Evolutionary conservation across 2,113 vertebrate species (phyloP), one percentile per base, ranked within the genome.

Genomic region (Psittacula cyanocephala): DNA sequence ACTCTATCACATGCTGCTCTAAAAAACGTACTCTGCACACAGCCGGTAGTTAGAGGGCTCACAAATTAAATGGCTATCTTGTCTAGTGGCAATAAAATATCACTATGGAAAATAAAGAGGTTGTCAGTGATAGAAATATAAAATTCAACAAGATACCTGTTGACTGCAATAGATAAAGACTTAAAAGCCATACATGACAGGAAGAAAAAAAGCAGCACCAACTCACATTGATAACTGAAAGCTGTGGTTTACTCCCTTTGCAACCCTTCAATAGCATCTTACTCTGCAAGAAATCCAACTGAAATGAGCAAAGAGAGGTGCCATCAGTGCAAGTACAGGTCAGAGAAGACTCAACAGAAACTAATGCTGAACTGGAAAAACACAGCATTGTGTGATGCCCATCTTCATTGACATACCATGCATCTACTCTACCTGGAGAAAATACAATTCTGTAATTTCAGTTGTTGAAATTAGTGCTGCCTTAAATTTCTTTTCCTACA

Each of bases 1-100:
- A 60, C 35, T 90, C 57, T 23, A 79, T 94, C 63, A 78, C 86
- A 85, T 4, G 43, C 57, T 95, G 28, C 67, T 95, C 86, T 95
- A 82, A 78, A 92, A 96, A 96, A 91, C 10, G 39, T 88, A 44
- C 41, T 95, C 65, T 88, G 39, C 49, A 89, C 53, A 86, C 67
- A 93, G 76, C 12, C 44, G 75, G 24, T 63, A 89, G 64, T 69
- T 57, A 86, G 84, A 94, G 92, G 71, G 43, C 60, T 79, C 74
- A 64, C 44, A 96, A 95, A 93, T 95, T 96, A 91, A 97, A 93
- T 72, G 69, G 29, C 43, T 86, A 20, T 91, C 75, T 44, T 86
- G 64, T 68, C 39, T 24, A 71, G 50, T 74, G 39, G 80, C 49
- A 47, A 89, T 85, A 91, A 91, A 96, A 92, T 47, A 93, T 44